Base-by-base conservation (phyloP, 2,797 vertebrate species). In the Leptoclinus maculatus region DNA sequence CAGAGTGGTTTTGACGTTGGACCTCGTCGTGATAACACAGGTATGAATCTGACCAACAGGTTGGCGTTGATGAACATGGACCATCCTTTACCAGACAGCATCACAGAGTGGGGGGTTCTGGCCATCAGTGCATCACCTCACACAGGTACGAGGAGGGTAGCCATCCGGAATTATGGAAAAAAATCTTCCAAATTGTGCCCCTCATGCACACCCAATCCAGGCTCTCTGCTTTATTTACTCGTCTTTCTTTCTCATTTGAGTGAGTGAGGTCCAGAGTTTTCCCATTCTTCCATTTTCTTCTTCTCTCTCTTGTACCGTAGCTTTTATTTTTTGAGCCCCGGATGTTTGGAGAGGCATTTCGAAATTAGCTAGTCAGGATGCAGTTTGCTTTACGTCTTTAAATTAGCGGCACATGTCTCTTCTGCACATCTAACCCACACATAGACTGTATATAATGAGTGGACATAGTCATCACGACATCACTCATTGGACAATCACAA, bases 21-120 rank as follows among this genome's bases (percentile, higher is more conserved):
- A 54, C 34, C 36, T 5, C 4, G 13, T 69, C 5, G 16, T 75
- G 5, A 57, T 70, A 6, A 62, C 43, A 12, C 53, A 16, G 12
- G 17, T 2, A 2, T 58, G 1, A 38, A 54, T 54, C 53, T 29
- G 2, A 65, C 76, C 36, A 4, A 69, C 91, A 96, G 95, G 79
- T 73, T 95, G 57, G 91, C 93, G 0, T 83, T 80, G 2, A 7
- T 7, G 36, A 71, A 39, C 0, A 11, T 92, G 43, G 3, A 23
- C 0, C 53, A 49, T 1, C 25, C 83, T 0, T 32, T 96, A 66
- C 95, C 95, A 0, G 95, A 97, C 84, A 96, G 95, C 77, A 96
- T 97, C 91, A 96, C 96, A 25, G 92, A 96, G 29, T 97, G 96
- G 96, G 94, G 96, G 12, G 57, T 97, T 25, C 71, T 96, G 79